phyloP scores from a whole-genome alignment of 2,113 vertebrate species.

The Pseudorectes ferrugineus region DNA sequence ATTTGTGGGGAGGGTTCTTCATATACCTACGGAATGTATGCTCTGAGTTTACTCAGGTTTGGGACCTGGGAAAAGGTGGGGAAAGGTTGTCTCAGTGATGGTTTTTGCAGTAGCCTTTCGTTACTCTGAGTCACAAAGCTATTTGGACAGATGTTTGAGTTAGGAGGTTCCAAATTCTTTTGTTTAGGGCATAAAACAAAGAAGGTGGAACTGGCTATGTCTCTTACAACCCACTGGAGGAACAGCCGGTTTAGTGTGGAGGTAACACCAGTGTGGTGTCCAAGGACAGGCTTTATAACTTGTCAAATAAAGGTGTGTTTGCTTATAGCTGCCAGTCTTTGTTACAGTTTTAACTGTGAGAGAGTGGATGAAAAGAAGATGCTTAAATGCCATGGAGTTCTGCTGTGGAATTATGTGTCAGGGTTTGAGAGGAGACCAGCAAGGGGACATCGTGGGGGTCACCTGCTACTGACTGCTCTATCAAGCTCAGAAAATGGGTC shows the following conservation, averaged over 20 bases:
- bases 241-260: not conserved
- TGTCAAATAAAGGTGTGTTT: not conserved
- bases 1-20: not conserved
- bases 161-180: not conserved
- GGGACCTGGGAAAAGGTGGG: not conserved
- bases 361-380: not conserved
- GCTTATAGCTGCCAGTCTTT: not conserved
- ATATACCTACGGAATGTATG: not conserved
- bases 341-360: not conserved
- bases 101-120: not conserved
- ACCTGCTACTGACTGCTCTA: not conserved
- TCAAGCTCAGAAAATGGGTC: not conserved
- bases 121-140: not conserved
- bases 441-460: not conserved
- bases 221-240: not conserved
- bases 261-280: not conserved
- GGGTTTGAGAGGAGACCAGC: not conserved
- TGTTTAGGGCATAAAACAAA: not conserved
- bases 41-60: not conserved
- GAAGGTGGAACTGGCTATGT: not conserved
- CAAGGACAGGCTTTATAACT: not conserved
- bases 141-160: not conserved
- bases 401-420: not conserved
- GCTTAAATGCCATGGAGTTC: not conserved
- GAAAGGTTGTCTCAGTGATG: not conserved